phyloP scores from a whole-genome alignment of 2,797 vertebrate species.

The Ispidina picta region DNA sequence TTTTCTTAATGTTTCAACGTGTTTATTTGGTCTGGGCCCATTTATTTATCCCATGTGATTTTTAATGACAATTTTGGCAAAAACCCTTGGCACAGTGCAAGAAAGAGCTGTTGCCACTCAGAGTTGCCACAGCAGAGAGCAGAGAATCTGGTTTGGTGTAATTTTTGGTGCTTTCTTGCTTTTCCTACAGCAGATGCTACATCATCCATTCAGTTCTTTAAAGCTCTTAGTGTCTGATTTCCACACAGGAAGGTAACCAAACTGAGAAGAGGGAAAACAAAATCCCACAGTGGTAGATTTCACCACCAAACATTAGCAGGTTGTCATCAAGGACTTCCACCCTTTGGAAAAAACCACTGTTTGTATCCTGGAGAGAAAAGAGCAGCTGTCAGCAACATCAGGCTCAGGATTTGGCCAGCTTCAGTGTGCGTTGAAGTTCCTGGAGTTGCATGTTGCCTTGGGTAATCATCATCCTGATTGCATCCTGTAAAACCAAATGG shows the following conservation, averaged over 20 bases:
- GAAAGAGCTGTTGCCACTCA: neutral
- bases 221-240: neutral
- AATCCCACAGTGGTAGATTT: neutral
- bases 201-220: neutral
- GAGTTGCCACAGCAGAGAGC: neutral
- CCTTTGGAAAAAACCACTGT: neutral
- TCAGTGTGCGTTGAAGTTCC: constrained; percentile 86
- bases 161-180: neutral
- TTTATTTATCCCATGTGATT: neutral
- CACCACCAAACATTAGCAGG: neutral
- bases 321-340: neutral
- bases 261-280: neutral
- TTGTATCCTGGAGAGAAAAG: neutral
- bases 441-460: constrained; percentile 93
- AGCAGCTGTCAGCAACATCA: neutral
- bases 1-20: neutral
- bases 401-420: constrained; percentile 82
- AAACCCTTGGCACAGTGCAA: neutral
- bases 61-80: neutral
- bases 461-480: constrained; percentile 93
- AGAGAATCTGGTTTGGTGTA: neutral
- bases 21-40: neutral
- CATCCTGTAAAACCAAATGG: constrained; percentile 78
- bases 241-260: neutral
- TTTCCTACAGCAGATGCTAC: neutral